Evolutionary conservation across 2,888 invertebrate genomes (phyloP), one percentile per base, ranked within the genome.

Genomic region (Apotomis capreana): DNA sequence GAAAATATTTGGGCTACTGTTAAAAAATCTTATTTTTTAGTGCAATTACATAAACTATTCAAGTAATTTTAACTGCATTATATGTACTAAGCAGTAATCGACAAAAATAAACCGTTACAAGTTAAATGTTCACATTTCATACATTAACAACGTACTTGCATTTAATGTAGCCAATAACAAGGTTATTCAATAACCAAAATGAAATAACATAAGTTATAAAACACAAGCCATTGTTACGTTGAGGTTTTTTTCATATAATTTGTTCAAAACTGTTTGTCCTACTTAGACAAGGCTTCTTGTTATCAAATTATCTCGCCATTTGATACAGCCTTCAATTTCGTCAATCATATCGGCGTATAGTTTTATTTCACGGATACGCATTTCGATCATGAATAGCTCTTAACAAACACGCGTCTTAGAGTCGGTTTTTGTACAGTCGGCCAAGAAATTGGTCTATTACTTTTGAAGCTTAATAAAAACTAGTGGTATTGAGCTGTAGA

Each of bases 301-400:
- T 63, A 64, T 52, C 57, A 69, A 65, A 69, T 58, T 63, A 49
- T 69, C 51, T 58, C 58, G 69, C 57, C 58, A 58, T 64, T 64
- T 63, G 58, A 58, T 64, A 58, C 51, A 63, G 51, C 62, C 69
- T 69, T 62, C 61, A 69, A 62, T 62, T 55, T 62, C 52, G 44
- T 15, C 61, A 54, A 69, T 40, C 26, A 65, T 57, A 64, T 57
- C 54, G 5, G 12, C 12, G 54, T 64, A 54, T 64, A 5, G 15
- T 65, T 65, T 55, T 37, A 55, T 69, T 69, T 44, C 44, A 36
- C 55, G 57, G 55, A 65, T 15, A 61, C 8, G 12, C 49, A 15
- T 15, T 62, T 62, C n/a, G 9, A 51, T 13, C 15, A 3, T 26
- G 51, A 63, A 15, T 36, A 12, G 10, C n/a, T 26, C 4, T 52